Conservation (phyloP, 1,140 invertebrate genomes). For the Xylocopa sonorina region DNA sequence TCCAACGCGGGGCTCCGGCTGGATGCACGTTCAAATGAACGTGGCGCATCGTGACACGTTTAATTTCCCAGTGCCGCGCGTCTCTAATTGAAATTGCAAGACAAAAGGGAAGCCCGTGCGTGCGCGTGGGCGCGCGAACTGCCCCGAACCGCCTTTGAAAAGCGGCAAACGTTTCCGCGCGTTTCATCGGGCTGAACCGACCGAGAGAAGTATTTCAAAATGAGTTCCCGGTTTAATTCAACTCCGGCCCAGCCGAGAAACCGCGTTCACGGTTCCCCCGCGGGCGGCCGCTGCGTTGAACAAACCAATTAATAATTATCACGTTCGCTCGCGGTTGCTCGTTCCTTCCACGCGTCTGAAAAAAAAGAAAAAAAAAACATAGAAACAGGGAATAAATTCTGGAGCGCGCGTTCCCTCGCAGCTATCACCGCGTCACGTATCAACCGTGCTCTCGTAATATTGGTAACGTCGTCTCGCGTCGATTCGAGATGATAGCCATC, state of each 20-base stretch:
- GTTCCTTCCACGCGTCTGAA: neutral
- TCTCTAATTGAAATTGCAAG: slow-evolving; percentile 32
- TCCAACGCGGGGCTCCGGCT: neutral
- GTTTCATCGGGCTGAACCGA: slow-evolving; percentile 37
- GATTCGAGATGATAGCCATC: neutral
- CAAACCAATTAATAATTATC: slow-evolving; percentile 71
- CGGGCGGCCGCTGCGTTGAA: slow-evolving; percentile 42
- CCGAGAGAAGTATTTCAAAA: slow-evolving; percentile 66
- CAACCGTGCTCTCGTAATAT: neutral
- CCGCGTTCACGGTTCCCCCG: neutral
- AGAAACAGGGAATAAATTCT: neutral
- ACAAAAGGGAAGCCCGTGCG: slow-evolving; percentile 14
- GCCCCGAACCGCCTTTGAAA: neutral
- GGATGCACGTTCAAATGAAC: neutral
- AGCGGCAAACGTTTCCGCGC: slow-evolving; percentile 16
- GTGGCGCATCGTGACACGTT: slow-evolving; percentile 3
- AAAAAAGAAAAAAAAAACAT: no score
- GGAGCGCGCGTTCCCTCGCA: neutral
- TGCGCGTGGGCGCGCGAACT: neutral
- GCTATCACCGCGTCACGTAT: neutral
- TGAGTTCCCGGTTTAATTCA: slow-evolving; percentile 70
- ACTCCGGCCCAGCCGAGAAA: slow-evolving; percentile 31
- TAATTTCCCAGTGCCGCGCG: neutral
- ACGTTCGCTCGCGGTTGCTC: neutral
- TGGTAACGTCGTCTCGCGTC: neutral